Base-by-base conservation (phyloP, 2,888 invertebrate species). In the Ophioninae sp. region DNA sequence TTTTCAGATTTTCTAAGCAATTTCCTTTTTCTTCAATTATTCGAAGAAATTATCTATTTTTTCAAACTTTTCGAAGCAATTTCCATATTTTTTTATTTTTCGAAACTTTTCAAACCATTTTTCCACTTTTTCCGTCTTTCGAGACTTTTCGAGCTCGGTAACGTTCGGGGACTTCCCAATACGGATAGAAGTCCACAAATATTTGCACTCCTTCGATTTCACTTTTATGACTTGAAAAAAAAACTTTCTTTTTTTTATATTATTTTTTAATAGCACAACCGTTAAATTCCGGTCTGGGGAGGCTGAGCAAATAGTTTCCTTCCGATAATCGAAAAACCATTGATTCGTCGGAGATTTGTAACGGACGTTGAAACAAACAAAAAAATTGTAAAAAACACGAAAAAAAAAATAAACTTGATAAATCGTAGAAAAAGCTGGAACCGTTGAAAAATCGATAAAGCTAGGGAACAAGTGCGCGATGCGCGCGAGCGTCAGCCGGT, bases 281-380 rank as follows among this genome's bases (percentile, higher is more conserved):
- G 56, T 69, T 59, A 20, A 56, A 44, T 68, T 72, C 56, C 20
- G 58, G 56, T 61, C 61, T 30, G 41, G 6, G 44, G 20, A 58
- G 56, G 22, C 58, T 20, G 44, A 74, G 72, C 68, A 69, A 80
- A 64, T 37, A 64, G 39, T 64, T 30, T 71, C 76, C 63, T 44
- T n/a, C n/a, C 23, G 64, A 73, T 74, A 80, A 73, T 65, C 44
- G 67, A n/a, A 80, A 77, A 83, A 58, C 68, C 77, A 56, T 76
- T 73, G 80, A 83, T 74, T 80, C 76, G 69, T 77, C 80, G 76
- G 72, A 63, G 37, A 65, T 72, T 83, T 76, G 77, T 74, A 77
- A 77, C 77, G 68, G 37, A 39, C 10, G 64, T 39, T 22, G 20
- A 44, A 41, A 20, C 13, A 17, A 51, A 41, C 56, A n/a, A n/a